Conservation (phyloP, 2,113 vertebrate species). For the Artemisiospiza belli region DNA sequence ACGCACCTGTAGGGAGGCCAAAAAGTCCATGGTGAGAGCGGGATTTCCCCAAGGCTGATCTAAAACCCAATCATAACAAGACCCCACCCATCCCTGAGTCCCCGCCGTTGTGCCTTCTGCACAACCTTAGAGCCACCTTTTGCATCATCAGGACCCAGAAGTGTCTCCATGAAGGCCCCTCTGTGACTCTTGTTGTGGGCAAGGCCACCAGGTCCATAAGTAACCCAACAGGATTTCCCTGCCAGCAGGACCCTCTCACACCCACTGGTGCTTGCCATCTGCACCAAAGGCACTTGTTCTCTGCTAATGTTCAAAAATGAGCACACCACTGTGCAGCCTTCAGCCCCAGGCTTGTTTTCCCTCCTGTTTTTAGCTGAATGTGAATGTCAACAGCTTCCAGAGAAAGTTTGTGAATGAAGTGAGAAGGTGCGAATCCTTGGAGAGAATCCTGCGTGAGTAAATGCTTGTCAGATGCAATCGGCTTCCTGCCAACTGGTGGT, state of each 20-base stretch:
- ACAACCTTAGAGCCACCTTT: not conserved
- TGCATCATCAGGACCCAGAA: not conserved
- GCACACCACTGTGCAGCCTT: rapidly evolving
- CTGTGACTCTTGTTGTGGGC: not conserved
- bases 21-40: rapidly evolving
- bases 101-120: not conserved
- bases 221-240: not conserved
- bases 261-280: rapidly evolving
- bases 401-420: conserved; percentile 85
- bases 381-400: conserved; percentile 80
- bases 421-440: conserved; percentile 81
- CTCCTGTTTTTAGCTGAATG: conserved; percentile 74
- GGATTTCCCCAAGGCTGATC: not conserved
- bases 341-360: conserved; percentile 20
- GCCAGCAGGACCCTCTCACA: not conserved
- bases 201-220: not conserved
- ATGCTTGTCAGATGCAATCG: not conserved
- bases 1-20: not conserved
- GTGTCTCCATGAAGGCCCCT: not conserved
- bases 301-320: not conserved
- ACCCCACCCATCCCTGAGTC: rapidly evolving
- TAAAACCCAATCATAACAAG: not conserved
- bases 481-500: not conserved
- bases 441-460: conserved; percentile 81
- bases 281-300: rapidly evolving